Evolutionary conservation across 2,888 invertebrate genomes (phyloP).

Genomic region (Cephus spinipes): DNA sequence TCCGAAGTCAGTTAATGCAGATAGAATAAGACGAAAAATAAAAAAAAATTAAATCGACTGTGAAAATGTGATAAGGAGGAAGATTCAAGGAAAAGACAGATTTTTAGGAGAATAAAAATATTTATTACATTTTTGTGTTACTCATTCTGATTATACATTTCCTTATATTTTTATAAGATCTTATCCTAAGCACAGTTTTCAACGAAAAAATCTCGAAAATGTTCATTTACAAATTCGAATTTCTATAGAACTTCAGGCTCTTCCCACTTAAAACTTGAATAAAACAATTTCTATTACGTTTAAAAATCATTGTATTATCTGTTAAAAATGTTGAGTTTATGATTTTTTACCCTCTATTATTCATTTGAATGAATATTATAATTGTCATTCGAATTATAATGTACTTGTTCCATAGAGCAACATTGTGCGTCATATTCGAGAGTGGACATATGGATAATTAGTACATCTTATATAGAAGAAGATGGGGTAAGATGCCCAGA

Average conservation of each 20-base stretch:
- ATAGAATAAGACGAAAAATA: not conserved
- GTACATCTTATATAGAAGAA: too few species aligned
- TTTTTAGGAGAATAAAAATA: not conserved
- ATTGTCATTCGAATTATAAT: too few species aligned
- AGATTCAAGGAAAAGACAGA: not conserved
- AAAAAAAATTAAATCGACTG: not conserved
- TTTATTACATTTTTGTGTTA: not conserved
- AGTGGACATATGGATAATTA: too few species aligned
- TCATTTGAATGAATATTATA: too few species aligned
- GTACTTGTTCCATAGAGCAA: too few species aligned
- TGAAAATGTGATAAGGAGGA: not conserved
- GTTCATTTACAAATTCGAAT: not conserved
- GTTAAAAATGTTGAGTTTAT: not conserved
- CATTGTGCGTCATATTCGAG: too few species aligned
- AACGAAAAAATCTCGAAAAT: not conserved
- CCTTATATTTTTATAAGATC: not conserved
- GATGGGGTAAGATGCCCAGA: too few species aligned
- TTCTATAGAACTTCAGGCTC: not conserved
- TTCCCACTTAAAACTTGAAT: not conserved
- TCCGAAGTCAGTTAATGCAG: not conserved
- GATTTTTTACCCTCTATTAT: not conserved
- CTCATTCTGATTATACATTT: not conserved
- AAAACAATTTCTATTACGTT: not conserved
- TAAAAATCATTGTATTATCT: too few species aligned
- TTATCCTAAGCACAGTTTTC: not conserved